These are phyloP conservation scores for Lasioglossum oenotherae DNA, from an alignment of 2,888 invertebrate species.

Conservation along the genomic window DNA sequence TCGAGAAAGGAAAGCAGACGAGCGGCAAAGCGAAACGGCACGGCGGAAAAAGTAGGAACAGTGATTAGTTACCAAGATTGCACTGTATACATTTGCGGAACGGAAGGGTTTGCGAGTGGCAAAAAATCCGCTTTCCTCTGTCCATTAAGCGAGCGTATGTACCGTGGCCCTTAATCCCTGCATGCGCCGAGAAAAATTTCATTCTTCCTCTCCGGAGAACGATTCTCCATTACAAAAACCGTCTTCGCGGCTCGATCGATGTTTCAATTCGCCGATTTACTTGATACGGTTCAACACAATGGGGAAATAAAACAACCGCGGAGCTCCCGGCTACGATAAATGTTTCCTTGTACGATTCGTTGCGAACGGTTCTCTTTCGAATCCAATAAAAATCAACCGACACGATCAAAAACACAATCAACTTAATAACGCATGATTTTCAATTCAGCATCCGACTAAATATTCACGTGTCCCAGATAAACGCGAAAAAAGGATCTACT, in stretches of 20 bases:
- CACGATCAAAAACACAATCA: neutral
- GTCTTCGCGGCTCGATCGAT: neutral
- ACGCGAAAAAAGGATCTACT: neutral
- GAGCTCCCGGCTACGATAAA: neutral
- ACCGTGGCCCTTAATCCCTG: neutral
- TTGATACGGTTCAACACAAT: neutral
- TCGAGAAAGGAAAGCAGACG: neutral
- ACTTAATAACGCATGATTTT: neutral
- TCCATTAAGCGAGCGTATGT: conserved; percentile 37
- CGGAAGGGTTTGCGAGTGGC: conserved; percentile 12
- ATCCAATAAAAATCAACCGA: neutral
- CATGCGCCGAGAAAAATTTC: neutral
- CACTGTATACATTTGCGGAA: conserved; percentile 35
- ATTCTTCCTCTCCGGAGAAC: neutral
- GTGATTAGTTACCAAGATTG: conserved; percentile 55
- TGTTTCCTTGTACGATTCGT: neutral
- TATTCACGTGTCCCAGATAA: neutral
- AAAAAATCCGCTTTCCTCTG: conserved; percentile 22
- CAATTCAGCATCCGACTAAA: neutral
- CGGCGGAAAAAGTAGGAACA: neutral
- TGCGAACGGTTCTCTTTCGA: neutral
- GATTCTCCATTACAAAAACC: neutral
- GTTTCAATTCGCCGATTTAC: neutral
- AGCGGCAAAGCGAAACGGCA: neutral
- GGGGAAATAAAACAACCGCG: neutral